These are phyloP conservation scores for Meganola albula DNA, from an alignment of 2,888 invertebrate genomes.

Conservation along the genomic window DNA sequence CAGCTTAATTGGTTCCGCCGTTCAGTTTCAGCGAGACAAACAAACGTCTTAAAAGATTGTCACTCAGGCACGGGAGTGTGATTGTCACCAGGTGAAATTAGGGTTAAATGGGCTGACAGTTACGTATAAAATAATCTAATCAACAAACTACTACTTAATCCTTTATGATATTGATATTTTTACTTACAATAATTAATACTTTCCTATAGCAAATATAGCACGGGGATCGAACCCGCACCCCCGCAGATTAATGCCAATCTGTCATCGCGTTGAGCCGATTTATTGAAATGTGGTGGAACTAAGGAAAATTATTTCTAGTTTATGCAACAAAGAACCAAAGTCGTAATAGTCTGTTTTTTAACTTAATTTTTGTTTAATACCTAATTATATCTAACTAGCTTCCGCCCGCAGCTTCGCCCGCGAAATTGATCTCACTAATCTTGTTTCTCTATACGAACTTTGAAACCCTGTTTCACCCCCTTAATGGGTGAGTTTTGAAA, in stretches of 20 bases:
- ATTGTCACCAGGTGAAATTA: too few relatives aligned
- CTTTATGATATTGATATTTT: conserved; percentile 10
- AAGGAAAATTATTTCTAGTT: conserved; percentile 17
- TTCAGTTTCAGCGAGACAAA: too few relatives aligned
- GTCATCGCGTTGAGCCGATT: conserved; percentile 35
- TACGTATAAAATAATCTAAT: too few relatives aligned
- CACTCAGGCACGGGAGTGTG: too few relatives aligned
- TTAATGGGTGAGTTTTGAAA: too few relatives aligned
- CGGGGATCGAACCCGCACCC: conserved; percentile 22
- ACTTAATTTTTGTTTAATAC: neutral
- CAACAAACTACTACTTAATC: too few relatives aligned
- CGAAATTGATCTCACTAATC: too few relatives aligned
- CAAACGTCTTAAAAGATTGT: too few relatives aligned
- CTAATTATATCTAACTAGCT: neutral
- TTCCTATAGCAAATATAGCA: conserved; percentile 16
- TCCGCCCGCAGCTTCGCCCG: neutral
- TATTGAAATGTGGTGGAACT: conserved; percentile 27
- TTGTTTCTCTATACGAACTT: too few relatives aligned
- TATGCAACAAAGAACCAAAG: conserved; percentile 13
- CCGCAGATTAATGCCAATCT: conserved; percentile 33
- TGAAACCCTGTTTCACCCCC: too few relatives aligned
- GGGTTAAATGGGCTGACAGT: too few relatives aligned
- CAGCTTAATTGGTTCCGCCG: too few relatives aligned
- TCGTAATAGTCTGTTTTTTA: neutral
- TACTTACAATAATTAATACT: conserved; percentile 23